A percentile compares a stretch with the other conserved stretches of the same genome.
phyloP scores from a whole-genome alignment of 2,113 vertebrate genomes.

The Agelaius tricolor region DNA sequence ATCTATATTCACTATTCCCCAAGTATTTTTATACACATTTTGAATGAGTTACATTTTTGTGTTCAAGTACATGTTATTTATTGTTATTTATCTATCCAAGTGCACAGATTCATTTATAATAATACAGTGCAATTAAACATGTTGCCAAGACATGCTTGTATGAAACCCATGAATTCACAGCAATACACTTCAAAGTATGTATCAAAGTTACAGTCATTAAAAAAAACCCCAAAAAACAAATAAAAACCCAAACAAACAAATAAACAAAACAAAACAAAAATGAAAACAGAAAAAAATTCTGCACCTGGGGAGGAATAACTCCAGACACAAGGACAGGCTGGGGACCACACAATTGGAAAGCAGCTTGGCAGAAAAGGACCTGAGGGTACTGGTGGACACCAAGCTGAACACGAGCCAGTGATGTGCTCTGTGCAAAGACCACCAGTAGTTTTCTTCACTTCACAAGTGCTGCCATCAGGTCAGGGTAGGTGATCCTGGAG shows the following conservation, averaged over 20 bases:
- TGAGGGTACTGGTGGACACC: neutral
- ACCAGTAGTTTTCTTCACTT: neutral
- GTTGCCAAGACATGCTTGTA: neutral
- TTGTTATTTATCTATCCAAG: neutral
- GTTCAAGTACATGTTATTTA: neutral
- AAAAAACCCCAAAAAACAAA: neutral
- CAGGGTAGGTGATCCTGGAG: neutral
- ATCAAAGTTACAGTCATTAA: neutral
- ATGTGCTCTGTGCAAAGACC: neutral
- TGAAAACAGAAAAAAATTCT: neutral
- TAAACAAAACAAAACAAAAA: neutral
- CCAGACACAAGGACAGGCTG: neutral
- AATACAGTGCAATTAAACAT: neutral
- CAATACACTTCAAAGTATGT: neutral
- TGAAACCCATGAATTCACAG: neutral
- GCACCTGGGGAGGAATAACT: neutral
- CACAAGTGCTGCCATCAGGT: neutral
- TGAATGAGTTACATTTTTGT: neutral
- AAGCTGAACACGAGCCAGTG: neutral
- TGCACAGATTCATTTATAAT: neutral
- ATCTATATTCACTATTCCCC: neutral
- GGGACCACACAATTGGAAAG: neutral
- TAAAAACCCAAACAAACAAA: too few species aligned
- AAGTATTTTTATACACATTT: neutral
- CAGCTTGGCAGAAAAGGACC: neutral